Base-by-base conservation (phyloP, 1,140 invertebrate genomes). In the Propsilocerus akamusi region DNA sequence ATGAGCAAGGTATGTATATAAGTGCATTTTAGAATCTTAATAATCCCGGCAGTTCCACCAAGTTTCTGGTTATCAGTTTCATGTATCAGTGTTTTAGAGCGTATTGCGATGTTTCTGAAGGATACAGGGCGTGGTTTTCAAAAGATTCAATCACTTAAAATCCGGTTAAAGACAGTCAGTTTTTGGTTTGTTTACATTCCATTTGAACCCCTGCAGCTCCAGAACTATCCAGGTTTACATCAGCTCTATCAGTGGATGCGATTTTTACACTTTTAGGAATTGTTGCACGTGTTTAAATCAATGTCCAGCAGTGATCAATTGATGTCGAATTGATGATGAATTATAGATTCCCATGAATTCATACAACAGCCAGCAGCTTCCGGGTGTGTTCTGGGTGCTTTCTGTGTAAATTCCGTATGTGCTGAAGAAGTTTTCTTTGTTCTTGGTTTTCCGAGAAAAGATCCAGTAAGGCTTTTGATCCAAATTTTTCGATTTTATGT, bases 1-100 rank as follows among this genome's bases (percentile, higher is more conserved):
- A 41, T 41, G 34, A 41, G 34, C 34, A 41, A 41, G 34, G 34
- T 41, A 41, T 20, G 22, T 41, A n/a, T n/a, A n/a, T n/a, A n/a
- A 17, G 34, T 41, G 34, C 4, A 12, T 30, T 30, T 30, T 4
- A 30, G 2, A 30, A 10, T 30, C 14, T 12, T 12, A 30, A 12
- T 41, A 20, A 41, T 20, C 22, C 4, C 5, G 10, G 22, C 22
- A 20, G 22, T 17, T 41, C 1, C 17, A 41, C 12, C 4, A 41
- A 20, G n/a, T 30, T 30, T 30, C 28, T 30, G 28, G n/a, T n/a
- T n/a, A n/a, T n/a, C n/a, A n/a, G 28, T 11, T 30, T 30, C 10
- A 30, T 30, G 10, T 30, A 20, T 20, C 5, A 2, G 4, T 41
- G 14, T 41, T 4, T 4, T 17, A 8, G 34, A 20, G 34, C 34